Evolutionary conservation across 1,140 invertebrate genomes (phyloP).

Genomic region (Telenomus remus): DNA sequence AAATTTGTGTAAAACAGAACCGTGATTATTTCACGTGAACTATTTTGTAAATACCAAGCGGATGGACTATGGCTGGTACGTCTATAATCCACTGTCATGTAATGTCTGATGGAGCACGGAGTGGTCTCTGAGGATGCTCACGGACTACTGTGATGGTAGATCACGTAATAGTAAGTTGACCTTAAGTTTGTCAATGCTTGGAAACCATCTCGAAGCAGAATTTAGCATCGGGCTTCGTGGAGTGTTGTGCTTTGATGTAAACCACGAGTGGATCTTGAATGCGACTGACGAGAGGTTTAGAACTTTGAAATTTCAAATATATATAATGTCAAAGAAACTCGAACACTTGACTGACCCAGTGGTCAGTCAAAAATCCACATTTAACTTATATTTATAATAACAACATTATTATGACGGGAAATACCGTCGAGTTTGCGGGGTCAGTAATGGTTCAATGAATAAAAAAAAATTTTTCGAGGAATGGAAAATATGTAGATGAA

Average conservation of each 20-base stretch:
- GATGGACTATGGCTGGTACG: constrained; percentile 3
- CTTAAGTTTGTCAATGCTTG: constrained; percentile 29
- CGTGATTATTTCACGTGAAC: too few relatives aligned
- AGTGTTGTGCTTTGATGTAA: constrained; percentile 39
- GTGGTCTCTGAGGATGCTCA: constrained; percentile 38
- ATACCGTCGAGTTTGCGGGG: too few relatives aligned
- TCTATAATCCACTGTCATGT: constrained; percentile 29
- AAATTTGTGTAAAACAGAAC: too few relatives aligned
- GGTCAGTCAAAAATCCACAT: constrained; percentile 13
- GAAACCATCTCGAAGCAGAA: constrained; percentile 31
- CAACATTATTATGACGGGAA: too few relatives aligned
- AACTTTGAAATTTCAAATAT: constrained; percentile 44
- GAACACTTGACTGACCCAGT: constrained; percentile 25
- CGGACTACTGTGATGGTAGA: constrained; percentile 26
- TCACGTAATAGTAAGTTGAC: constrained; percentile 43
- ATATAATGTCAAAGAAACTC: constrained; percentile 40
- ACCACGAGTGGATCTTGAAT: constrained; percentile 42
- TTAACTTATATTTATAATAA: too few relatives aligned
- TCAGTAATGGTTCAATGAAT: too few relatives aligned
- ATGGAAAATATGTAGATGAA: too few relatives aligned
- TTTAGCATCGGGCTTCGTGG: constrained; percentile 25
- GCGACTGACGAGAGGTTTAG: constrained; percentile 25
- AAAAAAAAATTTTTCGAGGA: too few relatives aligned
- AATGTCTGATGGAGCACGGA: constrained; percentile 12
- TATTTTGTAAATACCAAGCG: too few relatives aligned